These are phyloP conservation scores for Dinothrombium tinctorium DNA, from an alignment of 1,140 invertebrate genomes.

Conservation along the genomic window DNA sequence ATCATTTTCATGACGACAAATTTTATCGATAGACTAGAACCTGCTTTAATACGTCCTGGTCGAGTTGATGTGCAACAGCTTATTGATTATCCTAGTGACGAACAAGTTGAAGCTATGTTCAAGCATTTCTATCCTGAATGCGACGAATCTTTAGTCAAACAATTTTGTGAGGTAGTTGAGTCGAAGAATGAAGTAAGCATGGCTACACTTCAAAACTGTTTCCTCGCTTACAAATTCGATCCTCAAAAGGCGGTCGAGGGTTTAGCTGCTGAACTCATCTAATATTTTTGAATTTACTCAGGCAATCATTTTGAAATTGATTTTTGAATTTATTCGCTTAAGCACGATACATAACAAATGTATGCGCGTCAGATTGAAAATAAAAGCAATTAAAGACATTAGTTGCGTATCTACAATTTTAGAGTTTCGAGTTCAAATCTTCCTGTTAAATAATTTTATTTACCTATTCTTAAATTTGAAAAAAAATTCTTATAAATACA, in stretches of 20 bases:
- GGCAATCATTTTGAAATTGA: too few species aligned
- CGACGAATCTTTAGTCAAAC: conserved; percentile 27
- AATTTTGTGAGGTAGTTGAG: conserved; percentile 37
- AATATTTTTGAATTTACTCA: too few species aligned
- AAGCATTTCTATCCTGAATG: conserved; percentile 58
- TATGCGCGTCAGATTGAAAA: too few species aligned
- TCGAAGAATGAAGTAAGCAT: conserved; percentile 43
- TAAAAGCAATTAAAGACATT: too few species aligned
- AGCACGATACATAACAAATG: too few species aligned
- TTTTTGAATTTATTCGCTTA: too few species aligned
- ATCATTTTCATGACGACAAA: conserved; percentile 99
- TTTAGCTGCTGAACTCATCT: too few species aligned
- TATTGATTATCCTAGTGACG: conserved; percentile 54
- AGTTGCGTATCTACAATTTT: too few species aligned
- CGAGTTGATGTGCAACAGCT: conserved; percentile 82
- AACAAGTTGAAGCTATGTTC: conserved; percentile 73
- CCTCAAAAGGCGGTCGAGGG: conserved; percentile 18
- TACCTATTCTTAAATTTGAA: too few species aligned
- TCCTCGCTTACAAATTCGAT: conserved; percentile 51
- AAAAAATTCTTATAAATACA: too few species aligned
- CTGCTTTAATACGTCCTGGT: conserved; percentile 85
- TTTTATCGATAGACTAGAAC: conserved; percentile 82
- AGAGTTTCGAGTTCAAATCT: too few species aligned
- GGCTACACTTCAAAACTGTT: conserved; percentile 80
- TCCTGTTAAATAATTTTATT: too few species aligned